Evolutionary conservation across 2,888 invertebrate genomes (phyloP).

Genomic region (Sthenelais limicola): DNA sequence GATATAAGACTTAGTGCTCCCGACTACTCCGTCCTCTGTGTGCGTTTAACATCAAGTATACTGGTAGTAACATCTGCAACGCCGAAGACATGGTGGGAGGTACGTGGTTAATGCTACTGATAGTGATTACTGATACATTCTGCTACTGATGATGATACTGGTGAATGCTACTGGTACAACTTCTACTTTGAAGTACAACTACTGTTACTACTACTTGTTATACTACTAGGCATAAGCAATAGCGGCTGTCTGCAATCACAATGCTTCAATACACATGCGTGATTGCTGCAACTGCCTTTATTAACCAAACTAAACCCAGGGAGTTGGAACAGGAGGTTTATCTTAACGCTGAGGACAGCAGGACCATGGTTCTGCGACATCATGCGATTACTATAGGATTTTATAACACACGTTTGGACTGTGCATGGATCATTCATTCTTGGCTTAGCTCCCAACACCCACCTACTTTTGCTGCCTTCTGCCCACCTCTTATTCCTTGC

Average conservation of each 20-base stretch:
- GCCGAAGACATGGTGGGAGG: conserved; percentile 29
- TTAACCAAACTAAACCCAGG: too few relatives aligned
- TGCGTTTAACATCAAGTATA: conserved; percentile 16
- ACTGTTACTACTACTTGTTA: conserved; percentile 1
- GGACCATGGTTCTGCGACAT: too few relatives aligned
- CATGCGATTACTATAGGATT: too few relatives aligned
- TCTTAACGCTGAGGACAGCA: too few relatives aligned
- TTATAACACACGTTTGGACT: too few relatives aligned
- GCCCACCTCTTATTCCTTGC: neutral
- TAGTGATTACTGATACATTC: conserved; percentile 7
- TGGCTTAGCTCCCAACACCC: too few relatives aligned
- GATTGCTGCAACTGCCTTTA: too few relatives aligned
- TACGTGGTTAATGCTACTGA: conserved; percentile 27
- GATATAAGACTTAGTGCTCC: conserved; percentile 25
- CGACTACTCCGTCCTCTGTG: conserved; percentile 4
- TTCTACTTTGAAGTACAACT: neutral
- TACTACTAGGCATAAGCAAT: too few relatives aligned
- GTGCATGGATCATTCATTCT: too few relatives aligned
- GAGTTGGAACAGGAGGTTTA: too few relatives aligned
- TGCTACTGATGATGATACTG: neutral
- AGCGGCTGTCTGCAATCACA: too few relatives aligned
- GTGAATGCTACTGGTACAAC: neutral
- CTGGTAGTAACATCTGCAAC: conserved; percentile 24
- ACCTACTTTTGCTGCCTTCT: neutral
- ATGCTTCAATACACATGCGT: too few relatives aligned